Conservation (phyloP, 2,797 vertebrate genomes). For the Tadarida brasiliensis region DNA sequence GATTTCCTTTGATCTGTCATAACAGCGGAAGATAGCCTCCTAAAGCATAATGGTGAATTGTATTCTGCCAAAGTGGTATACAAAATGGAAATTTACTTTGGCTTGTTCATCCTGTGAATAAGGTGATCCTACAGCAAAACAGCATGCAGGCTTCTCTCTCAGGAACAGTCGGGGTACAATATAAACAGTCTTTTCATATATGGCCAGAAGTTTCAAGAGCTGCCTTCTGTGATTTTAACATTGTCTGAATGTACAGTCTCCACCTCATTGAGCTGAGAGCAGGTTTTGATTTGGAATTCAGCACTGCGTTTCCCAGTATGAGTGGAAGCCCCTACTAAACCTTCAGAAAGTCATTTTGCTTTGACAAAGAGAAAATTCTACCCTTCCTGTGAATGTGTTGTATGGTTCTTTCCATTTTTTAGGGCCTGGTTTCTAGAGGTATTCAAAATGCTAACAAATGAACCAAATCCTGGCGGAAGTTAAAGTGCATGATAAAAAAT, state of each 20-base stretch:
- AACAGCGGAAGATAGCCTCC: conserved; percentile 38
- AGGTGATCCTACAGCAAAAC: conserved; percentile 65
- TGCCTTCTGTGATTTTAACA: conserved; percentile 58
- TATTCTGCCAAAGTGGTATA: conserved; percentile 49
- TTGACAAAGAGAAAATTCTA: conserved; percentile 30
- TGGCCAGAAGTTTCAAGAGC: conserved; percentile 43
- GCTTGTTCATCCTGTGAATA: conserved; percentile 58
- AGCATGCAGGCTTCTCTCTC: conserved; percentile 30
- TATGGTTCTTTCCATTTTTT: conserved; percentile 50
- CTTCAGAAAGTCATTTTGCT: conserved; percentile 48
- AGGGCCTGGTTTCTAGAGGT: conserved; percentile 32
- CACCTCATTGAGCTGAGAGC: neutral
- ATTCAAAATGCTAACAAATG: conserved; percentile 58
- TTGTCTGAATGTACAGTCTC: conserved; percentile 44
- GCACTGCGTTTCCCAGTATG: neutral
- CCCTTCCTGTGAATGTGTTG: neutral
- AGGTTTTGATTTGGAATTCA: conserved; percentile 13
- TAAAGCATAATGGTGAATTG: conserved; percentile 49
- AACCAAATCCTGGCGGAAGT: conserved; percentile 60
- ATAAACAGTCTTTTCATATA: conserved; percentile 62
- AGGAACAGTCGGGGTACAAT: conserved; percentile 28
- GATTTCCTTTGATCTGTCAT: conserved; percentile 66
- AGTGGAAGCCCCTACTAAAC: conserved; percentile 22
- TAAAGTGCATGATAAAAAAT: conserved; percentile 52
- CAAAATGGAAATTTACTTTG: conserved; percentile 64